Evolutionary conservation across 2,797 vertebrate genomes (phyloP).

Genomic region (Malurus leucopterus): DNA sequence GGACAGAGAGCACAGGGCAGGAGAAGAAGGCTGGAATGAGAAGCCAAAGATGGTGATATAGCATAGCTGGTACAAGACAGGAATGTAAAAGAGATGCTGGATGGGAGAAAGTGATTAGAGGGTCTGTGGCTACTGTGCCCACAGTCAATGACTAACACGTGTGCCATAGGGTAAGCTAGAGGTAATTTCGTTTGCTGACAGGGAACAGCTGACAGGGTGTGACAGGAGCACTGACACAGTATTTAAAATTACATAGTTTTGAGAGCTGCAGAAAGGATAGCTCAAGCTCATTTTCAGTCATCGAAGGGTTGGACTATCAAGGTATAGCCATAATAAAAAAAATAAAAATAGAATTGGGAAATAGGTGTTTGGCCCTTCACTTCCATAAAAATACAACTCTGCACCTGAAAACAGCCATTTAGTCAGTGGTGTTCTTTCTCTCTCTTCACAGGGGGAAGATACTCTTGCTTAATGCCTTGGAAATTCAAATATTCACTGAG

Average conservation of each 20-base stretch:
- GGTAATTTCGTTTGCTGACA: not conserved
- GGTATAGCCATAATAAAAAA: not conserved
- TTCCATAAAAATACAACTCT: not conserved
- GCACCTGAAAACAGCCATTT: not conserved
- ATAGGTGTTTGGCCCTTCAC: not conserved
- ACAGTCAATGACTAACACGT: accelerated
- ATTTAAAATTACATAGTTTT: not conserved
- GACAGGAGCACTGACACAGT: not conserved
- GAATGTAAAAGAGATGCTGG: not conserved
- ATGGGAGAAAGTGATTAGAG: not conserved
- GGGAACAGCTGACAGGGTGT: not conserved
- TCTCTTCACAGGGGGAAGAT: not conserved
- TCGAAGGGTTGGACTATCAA: not conserved
- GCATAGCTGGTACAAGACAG: not conserved
- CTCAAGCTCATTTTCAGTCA: not conserved
- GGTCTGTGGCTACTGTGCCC: not conserved
- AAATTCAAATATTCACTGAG: not conserved
- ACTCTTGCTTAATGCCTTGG: not conserved
- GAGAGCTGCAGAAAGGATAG: not conserved
- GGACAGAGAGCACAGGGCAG: not conserved
- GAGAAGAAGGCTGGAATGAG: not conserved
- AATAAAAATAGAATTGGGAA: not conserved
- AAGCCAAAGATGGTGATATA: not conserved
- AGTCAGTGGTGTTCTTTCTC: not conserved
- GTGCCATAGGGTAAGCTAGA: not conserved